Conservation (phyloP, 2,888 invertebrate genomes). For the Campopleginae sp. region DNA sequence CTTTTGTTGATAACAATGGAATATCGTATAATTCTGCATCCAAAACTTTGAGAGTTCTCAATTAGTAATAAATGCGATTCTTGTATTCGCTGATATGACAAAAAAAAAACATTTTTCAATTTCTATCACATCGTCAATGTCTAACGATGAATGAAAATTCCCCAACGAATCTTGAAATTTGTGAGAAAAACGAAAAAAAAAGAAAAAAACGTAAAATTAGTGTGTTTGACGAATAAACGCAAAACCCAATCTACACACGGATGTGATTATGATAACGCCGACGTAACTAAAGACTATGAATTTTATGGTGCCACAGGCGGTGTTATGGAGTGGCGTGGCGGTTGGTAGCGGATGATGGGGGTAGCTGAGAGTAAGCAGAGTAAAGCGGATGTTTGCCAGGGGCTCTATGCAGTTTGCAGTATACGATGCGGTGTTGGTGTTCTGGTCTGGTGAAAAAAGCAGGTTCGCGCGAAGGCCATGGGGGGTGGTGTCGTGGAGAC, state of each 20-base stretch:
- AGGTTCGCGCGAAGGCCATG: slow-evolving; percentile 70
- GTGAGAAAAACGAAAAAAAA: slow-evolving; percentile 42
- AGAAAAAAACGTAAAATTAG: slow-evolving; percentile 45
- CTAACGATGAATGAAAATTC: background rate
- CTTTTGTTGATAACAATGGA: background rate
- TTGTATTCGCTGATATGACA: background rate
- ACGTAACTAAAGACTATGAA: slow-evolving; percentile 82
- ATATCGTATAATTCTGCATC: background rate
- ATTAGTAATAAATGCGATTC: background rate
- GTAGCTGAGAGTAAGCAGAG: slow-evolving; percentile 83
- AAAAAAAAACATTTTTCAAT: background rate
- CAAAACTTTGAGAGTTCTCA: background rate
- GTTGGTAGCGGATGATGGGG: slow-evolving; percentile 83
- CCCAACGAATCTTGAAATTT: slow-evolving; percentile 18
- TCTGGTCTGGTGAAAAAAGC: slow-evolving; percentile 76
- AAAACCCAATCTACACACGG: slow-evolving; percentile 73
- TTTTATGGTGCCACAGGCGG: slow-evolving; percentile 85
- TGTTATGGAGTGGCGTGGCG: slow-evolving; percentile 83
- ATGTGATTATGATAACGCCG: slow-evolving; percentile 74
- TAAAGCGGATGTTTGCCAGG: slow-evolving; percentile 81
- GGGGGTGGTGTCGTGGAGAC: slow-evolving; percentile 51
- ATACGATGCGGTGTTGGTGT: slow-evolving; percentile 77
- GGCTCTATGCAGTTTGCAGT: slow-evolving; percentile 83
- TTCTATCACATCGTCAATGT: background rate
- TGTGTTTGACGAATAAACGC: slow-evolving; percentile 57